These are phyloP conservation scores for Nipponacmea schrenckii DNA, from an alignment of 2,888 invertebrate species.

Conservation along the genomic window DNA sequence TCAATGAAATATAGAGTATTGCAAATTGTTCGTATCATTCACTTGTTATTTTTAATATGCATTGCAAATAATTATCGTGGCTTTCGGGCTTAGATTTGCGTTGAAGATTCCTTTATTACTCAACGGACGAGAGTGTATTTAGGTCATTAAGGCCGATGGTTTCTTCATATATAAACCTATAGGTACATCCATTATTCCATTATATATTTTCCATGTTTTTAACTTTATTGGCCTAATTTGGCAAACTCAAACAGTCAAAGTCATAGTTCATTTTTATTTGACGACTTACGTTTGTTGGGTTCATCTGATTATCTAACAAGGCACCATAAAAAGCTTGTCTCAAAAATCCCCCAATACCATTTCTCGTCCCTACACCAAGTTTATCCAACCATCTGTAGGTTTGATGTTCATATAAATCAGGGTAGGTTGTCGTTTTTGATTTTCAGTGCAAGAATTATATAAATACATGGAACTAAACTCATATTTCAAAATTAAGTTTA, in stretches of 20 bases:
- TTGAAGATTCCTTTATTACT: no score
- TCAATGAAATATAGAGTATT: no score
- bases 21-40: no score
- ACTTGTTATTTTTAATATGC: no score
- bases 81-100: no score
- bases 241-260: background rate
- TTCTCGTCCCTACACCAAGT: background rate
- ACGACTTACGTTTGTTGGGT: slow-evolving; percentile 1
- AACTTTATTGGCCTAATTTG: background rate
- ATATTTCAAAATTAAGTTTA: no score
- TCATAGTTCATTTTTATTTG: no score
- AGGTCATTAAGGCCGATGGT: background rate
- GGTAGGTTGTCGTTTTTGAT: background rate
- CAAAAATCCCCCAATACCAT: background rate
- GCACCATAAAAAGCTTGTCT: background rate
- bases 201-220: background rate
- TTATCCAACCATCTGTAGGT: background rate
- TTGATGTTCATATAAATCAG: background rate
- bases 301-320: background rate
- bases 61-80: no score
- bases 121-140: background rate
- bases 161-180: background rate
- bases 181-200: background rate
- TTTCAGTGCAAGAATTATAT: no score
- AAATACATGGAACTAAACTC: no score